A percentile compares a stretch with the other conserved stretches of the same genome.
These are phyloP conservation scores for Lampris megalopsis DNA, from an alignment of 2,113 vertebrate genomes.

Conservation along the genomic window DNA sequence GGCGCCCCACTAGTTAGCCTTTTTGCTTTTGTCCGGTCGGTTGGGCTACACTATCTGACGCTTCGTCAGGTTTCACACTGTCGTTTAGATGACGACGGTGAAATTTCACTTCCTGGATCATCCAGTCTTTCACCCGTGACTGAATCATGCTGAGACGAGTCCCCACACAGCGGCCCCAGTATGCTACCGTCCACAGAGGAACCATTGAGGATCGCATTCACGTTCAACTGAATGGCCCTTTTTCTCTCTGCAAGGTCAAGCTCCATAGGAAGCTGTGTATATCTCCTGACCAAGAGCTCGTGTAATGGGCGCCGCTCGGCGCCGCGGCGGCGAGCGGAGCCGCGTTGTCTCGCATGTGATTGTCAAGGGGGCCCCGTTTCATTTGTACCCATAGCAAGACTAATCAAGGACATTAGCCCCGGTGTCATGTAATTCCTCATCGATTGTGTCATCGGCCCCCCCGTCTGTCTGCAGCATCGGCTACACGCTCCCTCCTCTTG, in stretches of 20 bases:
- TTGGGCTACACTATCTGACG: no score
- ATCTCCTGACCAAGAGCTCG: conserved; percentile 45
- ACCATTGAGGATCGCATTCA: background rate
- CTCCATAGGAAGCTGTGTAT: conserved; percentile 36
- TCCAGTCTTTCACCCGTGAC: no score
- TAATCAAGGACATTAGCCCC: conserved; percentile 72
- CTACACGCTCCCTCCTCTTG: conserved; percentile 47
- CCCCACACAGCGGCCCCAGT: no score
- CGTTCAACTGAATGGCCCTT: background rate
- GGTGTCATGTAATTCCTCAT: conserved; percentile 72
- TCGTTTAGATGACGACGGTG: no score
- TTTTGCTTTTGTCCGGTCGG: no score
- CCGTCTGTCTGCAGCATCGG: conserved; percentile 12
- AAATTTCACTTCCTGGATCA: no score
- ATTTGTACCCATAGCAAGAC: conserved; percentile 64
- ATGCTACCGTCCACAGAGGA: no score
- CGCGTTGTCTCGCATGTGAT: conserved; percentile 58
- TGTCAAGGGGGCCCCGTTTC: conserved; percentile 58
- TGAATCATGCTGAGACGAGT: no score
- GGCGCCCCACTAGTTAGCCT: no score
- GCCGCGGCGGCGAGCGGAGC: conserved; percentile 36
- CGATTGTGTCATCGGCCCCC: conserved; percentile 68
- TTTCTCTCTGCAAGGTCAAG: conserved; percentile 10
- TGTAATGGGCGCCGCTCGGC: conserved; percentile 44
- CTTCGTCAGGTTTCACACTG: no score